A percentile compares a stretch with the other conserved stretches of the same genome.
These are phyloP conservation scores for Charina bottae DNA, from an alignment of 2,113 vertebrate genomes.

Conservation along the genomic window DNA sequence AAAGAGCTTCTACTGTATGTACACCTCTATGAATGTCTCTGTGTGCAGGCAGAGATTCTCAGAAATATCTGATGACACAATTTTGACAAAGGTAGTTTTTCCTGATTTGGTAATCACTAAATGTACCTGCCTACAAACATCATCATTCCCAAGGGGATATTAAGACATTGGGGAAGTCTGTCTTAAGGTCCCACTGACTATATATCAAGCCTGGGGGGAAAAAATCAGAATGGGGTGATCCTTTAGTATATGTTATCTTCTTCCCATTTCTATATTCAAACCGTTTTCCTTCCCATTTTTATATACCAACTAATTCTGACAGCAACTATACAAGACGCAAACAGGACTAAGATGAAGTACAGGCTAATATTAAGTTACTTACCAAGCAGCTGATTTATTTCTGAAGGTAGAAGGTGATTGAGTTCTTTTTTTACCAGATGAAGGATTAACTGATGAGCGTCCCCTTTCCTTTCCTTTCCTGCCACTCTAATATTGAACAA, in stretches of 20 bases:
- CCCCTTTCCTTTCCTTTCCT: constrained; percentile 80
- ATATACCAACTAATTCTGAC: neutral
- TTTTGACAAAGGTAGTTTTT: neutral
- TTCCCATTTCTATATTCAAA: neutral
- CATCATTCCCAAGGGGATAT: neutral
- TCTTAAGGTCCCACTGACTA: neutral
- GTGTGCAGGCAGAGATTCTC: neutral
- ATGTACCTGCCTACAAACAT: neutral
- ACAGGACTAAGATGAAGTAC: constrained; percentile 13
- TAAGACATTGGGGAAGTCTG: neutral
- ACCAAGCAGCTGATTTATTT: constrained; percentile 84
- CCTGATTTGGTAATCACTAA: neutral
- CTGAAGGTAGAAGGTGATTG: constrained; percentile 80
- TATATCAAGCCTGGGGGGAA: neutral
- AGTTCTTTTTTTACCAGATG: constrained; percentile 74
- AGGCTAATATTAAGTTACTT: constrained; percentile 47
- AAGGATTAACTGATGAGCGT: constrained; percentile 82
- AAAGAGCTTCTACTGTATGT: neutral
- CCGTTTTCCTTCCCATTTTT: neutral
- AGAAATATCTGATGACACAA: neutral
- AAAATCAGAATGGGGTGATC: neutral
- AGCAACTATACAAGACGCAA: neutral
- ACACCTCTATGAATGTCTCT: neutral
- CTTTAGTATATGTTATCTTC: neutral
- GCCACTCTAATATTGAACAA: constrained; percentile 69